Evolutionary conservation across 2,888 invertebrate species (phyloP), one percentile per base, ranked within the genome.

Genomic region (Octodonta nipae): DNA sequence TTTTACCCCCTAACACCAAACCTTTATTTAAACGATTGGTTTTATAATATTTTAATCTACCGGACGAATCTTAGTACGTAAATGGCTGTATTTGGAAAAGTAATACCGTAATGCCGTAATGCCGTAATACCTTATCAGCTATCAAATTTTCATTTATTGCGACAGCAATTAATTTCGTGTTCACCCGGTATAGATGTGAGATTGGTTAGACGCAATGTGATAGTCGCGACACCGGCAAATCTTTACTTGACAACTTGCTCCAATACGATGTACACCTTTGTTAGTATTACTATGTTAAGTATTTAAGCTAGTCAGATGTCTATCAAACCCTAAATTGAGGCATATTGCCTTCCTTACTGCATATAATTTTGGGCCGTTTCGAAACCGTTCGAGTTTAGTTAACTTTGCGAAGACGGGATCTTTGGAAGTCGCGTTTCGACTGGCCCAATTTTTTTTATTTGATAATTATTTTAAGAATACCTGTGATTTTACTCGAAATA

Each of bases 281-380:
- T 45, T 54, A 54, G 55, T 58, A 58, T 56, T 58, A 57, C 45
- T 56, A 52, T 44, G 40, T 49, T 52, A 50, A 48, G 50, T 43
- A 48, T 46, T 40, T 49, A 52, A 47, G 44, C 55, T 55, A 56
- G 55, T 56, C 55, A 56, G 44, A 43, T 30, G 34, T 40, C 30
- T 26, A 33, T 22, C n/a, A 22, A 30, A 15, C 7, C 17, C 22
- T 24, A 15, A 12, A 10, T 10, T 30, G 17, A 15, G 26, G 34
- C 11, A 22, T 20, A 27, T 17, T 16, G 5, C 6, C 15, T 15
- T 27, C 30, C 30, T 30, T 26, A 20, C 34, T 34, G 15, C 16
- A 14, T 16, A 24, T 29, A 13, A 13, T 13, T 14, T 10, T 15
- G 17, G 14, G 13, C 11, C 11, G 22, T 22, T 22, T 22, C 4